phyloP scores from a whole-genome alignment of 2,888 invertebrate species.

The Drosophila setosimentum region DNA sequence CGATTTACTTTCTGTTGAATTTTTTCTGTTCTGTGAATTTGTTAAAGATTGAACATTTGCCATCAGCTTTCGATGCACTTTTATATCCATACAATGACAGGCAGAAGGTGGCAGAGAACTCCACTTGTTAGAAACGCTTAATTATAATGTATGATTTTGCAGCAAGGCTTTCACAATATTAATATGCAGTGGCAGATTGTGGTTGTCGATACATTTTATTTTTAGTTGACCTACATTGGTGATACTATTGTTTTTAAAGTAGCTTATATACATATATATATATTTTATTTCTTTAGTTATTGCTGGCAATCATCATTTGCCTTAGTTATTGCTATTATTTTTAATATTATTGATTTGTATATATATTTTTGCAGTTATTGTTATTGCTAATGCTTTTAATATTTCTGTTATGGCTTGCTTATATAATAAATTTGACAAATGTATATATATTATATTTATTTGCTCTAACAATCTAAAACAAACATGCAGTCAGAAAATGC shows the following conservation, averaged over 20 bases:
- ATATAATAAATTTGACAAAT: too few relatives aligned
- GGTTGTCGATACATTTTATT: not conserved
- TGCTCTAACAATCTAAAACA: not conserved
- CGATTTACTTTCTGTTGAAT: not conserved
- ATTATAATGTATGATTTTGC: not conserved
- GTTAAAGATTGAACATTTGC: not conserved
- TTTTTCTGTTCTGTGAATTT: slow-evolving; percentile 8
- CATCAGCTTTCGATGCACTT: not conserved
- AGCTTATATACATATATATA: not conserved
- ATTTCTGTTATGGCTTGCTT: not conserved
- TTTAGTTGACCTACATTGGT: not conserved
- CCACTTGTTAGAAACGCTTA: too few relatives aligned
- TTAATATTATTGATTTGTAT: not conserved
- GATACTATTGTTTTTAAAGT: not conserved
- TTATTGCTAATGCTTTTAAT: not conserved
- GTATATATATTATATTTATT: not conserved
- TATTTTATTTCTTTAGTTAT: not conserved
- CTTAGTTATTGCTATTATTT: not conserved
- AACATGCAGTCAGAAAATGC: not conserved
- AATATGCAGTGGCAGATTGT: not conserved
- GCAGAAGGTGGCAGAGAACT: not conserved
- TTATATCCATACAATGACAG: not conserved
- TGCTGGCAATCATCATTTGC: not conserved
- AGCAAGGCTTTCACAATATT: not conserved
- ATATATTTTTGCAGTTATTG: not conserved